Percentiles rank a stretch among this genome's conserved stretches.
These are phyloP conservation scores for Drosophila pallidifrons DNA, from an alignment of 1,140 invertebrate genomes.

Conservation along the genomic window DNA sequence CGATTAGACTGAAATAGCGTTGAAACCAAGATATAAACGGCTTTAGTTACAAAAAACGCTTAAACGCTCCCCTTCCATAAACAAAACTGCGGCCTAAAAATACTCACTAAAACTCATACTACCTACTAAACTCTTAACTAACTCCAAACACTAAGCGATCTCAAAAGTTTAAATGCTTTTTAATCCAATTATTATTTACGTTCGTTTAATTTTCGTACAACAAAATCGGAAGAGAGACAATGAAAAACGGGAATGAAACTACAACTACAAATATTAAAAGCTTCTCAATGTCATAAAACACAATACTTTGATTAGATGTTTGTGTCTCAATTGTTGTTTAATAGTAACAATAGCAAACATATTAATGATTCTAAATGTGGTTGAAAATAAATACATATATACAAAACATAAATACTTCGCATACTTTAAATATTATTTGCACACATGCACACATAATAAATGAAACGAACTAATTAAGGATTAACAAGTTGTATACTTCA, in stretches of 20 bases:
- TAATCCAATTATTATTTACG: conserved; percentile 5
- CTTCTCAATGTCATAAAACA: conserved; percentile 35
- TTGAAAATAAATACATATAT: conserved; percentile 5
- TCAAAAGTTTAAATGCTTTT: conserved; percentile 17
- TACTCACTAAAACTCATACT: conserved; percentile 8
- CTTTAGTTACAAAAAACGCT: conserved; percentile 37
- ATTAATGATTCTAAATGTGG: conserved; percentile 50
- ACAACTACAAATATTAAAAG: neutral
- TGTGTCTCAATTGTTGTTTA: conserved; percentile 33
- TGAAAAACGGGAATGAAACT: neutral
- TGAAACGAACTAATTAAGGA: conserved; percentile 1
- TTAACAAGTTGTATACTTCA: conserved; percentile 20
- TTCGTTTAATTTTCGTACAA: conserved; percentile 9
- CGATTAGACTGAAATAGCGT: conserved; percentile 39
- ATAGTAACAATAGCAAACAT: conserved; percentile 23
- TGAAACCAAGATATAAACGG: conserved; percentile 16
- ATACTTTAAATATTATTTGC: conserved; percentile 11
- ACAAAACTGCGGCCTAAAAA: conserved; percentile 23
- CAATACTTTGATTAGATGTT: conserved; percentile 10
- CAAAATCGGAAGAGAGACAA: neutral
- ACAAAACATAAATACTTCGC: neutral
- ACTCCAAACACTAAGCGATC: conserved; percentile 3
- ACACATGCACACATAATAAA: conserved; percentile 12
- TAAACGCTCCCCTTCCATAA: conserved; percentile 23
- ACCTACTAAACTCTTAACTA: neutral